phyloP scores from a whole-genome alignment of 1,140 invertebrate species.

The Tribolium madens region DNA sequence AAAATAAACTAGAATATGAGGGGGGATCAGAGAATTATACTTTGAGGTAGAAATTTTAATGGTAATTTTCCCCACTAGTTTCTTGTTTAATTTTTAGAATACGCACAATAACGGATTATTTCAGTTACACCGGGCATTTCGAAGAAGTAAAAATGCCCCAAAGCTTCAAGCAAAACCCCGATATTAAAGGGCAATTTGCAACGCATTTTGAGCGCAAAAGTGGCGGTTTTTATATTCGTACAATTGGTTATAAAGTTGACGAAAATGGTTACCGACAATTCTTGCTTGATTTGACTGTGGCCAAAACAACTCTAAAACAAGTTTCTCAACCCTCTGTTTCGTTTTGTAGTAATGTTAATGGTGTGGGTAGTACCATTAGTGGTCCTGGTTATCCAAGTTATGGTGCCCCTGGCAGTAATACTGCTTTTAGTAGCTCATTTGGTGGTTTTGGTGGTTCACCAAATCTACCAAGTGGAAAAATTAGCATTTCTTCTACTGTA shows the following conservation, averaged over 20 bases:
- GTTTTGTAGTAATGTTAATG: too few relatives aligned
- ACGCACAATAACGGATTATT: neutral
- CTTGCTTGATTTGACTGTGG: neutral
- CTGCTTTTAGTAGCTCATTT: too few relatives aligned
- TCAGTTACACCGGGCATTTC: neutral
- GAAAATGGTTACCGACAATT: neutral
- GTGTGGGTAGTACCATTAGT: too few relatives aligned
- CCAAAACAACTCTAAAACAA: too few relatives aligned
- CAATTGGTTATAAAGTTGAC: neutral
- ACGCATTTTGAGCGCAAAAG: neutral
- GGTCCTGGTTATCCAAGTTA: too few relatives aligned
- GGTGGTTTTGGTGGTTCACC: neutral
- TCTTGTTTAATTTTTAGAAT: neutral
- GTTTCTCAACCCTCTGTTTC: too few relatives aligned
- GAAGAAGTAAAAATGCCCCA: neutral
- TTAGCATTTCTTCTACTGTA: neutral
- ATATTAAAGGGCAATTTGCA: neutral
- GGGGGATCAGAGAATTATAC: neutral
- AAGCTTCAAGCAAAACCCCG: too few relatives aligned
- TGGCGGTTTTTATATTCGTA: neutral
- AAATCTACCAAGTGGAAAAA: neutral
- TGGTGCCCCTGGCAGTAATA: too few relatives aligned
- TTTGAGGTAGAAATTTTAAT: neutral
- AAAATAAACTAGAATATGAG: neutral
- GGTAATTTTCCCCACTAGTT: neutral